These are phyloP conservation scores for Sparus aurata DNA, from an alignment of 2,797 vertebrate genomes.

Conservation along the genomic window DNA sequence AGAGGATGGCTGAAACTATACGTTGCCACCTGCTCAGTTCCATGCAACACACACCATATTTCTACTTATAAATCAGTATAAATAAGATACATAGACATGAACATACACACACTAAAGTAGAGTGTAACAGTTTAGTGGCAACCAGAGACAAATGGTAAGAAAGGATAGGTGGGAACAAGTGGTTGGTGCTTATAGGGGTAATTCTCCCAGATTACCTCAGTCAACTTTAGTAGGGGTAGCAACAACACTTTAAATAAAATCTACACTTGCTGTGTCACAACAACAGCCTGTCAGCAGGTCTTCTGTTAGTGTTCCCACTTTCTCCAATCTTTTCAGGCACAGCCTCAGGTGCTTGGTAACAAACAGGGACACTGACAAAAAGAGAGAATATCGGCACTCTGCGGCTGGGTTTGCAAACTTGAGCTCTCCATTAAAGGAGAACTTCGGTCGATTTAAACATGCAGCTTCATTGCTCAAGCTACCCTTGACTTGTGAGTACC, in stretches of 20 bases:
- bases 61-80: not conserved
- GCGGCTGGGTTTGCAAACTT: not conserved
- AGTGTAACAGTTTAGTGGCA: no score
- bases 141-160: no score
- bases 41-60: not conserved
- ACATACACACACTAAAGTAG: no score
- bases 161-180: not conserved
- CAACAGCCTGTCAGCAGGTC: constrained; percentile 21
- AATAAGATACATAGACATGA: no score
- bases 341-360: not conserved
- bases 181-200: no score
- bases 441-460: no score
- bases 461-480: no score
- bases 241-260: not conserved
- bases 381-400: not conserved
- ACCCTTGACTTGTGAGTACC: no score
- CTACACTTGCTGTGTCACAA: not conserved
- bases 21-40: constrained; percentile 36
- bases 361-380: not conserved
- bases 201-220: not conserved
- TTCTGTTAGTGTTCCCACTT: constrained; percentile 10
- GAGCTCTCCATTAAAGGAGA: not conserved
- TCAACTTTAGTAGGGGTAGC: not conserved
- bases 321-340: constrained; percentile 10
- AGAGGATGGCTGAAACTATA: constrained; percentile 30